Evolutionary conservation across 2,797 vertebrate species (phyloP).

Genomic region (Silurus lanzhouensis): DNA sequence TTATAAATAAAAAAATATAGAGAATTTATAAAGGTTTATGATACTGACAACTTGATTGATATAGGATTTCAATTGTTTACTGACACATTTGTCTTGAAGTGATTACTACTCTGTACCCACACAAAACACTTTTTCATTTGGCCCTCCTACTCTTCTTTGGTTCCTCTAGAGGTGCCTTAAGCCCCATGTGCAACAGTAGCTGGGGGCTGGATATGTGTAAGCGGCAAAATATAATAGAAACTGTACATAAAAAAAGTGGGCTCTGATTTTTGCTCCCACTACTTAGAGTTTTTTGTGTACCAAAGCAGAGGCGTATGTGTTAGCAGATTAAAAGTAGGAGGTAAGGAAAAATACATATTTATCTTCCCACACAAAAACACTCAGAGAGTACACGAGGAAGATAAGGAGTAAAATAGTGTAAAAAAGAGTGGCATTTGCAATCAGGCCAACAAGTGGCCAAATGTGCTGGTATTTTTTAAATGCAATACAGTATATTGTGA

Average conservation of each 20-base stretch:
- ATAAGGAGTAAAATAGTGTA: constrained; percentile 24
- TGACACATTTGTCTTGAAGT: constrained; percentile 47
- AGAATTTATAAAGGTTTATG: background rate
- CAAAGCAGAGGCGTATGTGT: constrained; percentile 27
- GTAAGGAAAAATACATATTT: constrained; percentile 44
- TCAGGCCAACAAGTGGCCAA: constrained; percentile 13
- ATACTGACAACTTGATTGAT: constrained; percentile 18
- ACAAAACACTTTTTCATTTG: constrained; percentile 23
- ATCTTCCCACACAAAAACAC: constrained; percentile 45
- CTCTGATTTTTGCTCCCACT: constrained; percentile 42
- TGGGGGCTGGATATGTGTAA: constrained; percentile 21
- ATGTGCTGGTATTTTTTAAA: constrained; percentile 34
- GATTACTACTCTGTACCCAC: constrained; percentile 41
- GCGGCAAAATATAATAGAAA: constrained; percentile 28
- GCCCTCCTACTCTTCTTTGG: constrained; percentile 47
- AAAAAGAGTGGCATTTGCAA: constrained; percentile 4
- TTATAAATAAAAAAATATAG: too few species aligned
- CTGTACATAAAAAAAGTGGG: constrained; percentile 30
- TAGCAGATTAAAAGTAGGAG: constrained; percentile 48
- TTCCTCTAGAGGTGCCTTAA: constrained; percentile 38
- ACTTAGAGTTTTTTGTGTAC: constrained; percentile 41
- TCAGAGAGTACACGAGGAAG: constrained; percentile 13
- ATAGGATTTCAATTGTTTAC: constrained; percentile 38
- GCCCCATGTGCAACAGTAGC: constrained; percentile 39
- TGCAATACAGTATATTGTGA: background rate